Percentiles rank a stretch among this genome's conserved stretches.
Conservation (phyloP, 2,888 invertebrate genomes). For the Pinctada fucata region DNA sequence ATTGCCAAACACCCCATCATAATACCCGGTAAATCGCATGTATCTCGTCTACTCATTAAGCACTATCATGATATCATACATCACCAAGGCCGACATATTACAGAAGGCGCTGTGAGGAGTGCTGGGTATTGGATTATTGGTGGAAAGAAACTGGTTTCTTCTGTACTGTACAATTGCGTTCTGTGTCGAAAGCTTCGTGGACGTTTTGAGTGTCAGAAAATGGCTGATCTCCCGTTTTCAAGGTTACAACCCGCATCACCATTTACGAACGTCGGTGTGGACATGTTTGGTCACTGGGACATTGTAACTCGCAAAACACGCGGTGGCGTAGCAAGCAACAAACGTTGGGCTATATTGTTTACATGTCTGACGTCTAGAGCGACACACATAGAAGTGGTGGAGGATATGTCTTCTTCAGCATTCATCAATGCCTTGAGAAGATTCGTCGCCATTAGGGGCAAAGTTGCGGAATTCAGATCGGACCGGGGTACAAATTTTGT, state of each 20-base stretch:
- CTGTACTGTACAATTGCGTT: constrained; percentile 38
- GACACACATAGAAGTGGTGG: constrained; percentile 43
- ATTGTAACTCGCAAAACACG: constrained; percentile 32
- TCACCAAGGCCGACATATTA: constrained; percentile 48
- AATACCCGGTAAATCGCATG: constrained; percentile 32
- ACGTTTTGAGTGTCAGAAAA: constrained; percentile 18
- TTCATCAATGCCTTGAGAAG: constrained; percentile 41
- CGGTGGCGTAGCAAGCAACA: constrained; percentile 30
- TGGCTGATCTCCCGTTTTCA: constrained; percentile 37
- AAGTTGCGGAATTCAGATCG: constrained; percentile 25
- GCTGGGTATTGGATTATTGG: constrained; percentile 46
- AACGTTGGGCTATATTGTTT: constrained; percentile 49
- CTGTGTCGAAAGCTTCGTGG: constrained; percentile 32
- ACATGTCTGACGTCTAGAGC: constrained; percentile 41
- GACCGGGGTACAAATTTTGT: constrained; percentile 39
- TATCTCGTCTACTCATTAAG: constrained; percentile 35
- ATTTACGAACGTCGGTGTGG: no score
- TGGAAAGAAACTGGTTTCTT: constrained; percentile 29
- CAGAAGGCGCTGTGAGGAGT: constrained; percentile 41
- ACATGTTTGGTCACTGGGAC: constrained; percentile 42
- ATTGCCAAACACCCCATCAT: constrained; percentile 33
- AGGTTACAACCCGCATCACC: constrained; percentile 34
- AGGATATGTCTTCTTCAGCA: constrained; percentile 37
- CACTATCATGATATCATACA: constrained; percentile 37
- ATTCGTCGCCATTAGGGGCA: constrained; percentile 30